Evolutionary conservation across 1,140 invertebrate species (phyloP), one percentile per base, ranked within the genome.

Genomic region (Drosophila prosaltans): DNA sequence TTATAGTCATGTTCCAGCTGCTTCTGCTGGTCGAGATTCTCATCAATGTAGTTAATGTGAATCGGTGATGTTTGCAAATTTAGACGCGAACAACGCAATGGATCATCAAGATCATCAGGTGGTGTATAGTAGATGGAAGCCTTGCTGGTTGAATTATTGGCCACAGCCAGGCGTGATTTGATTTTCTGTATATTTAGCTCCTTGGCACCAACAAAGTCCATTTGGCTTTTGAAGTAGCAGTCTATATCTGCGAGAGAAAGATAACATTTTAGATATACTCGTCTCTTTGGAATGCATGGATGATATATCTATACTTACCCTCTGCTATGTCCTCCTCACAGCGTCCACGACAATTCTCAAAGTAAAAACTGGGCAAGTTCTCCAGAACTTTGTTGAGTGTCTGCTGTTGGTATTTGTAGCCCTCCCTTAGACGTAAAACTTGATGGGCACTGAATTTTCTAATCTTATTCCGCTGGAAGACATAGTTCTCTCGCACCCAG

Each of bases 351-450:
- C 97, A 98, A 91, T 98, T 98, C 92, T 98, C 98, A 74, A 98
- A 96, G 92, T 99, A 97, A 7, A 98, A 93, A 82, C 95, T 97
- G n/a, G 98, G 98, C 76, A 99, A 93, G 90, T 98, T 98, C 91
- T 99, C 98, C 40, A 99, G 91, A 1, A 99, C 96, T 92, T 98
- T 98, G 92, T 98, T 97, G 6, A 99, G 92, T 3, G 97, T 98
- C 92, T 98, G 97, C 91, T 98, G 98, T 91, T 98, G 97, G 82
- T 98, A 97, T 92, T 98, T 98, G 94, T 98, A 98, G 5, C 97
- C 97, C 92, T 98, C 97, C 6, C 97, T 95, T 3, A 98, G 93
- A 55, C 97, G 94, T 11, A 98, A 92, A 40, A 98, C 95, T 92
- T 99, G 98, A 84, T 98, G 96, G 0, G 97, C 95, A 92, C 97